Percentiles rank a stretch among this genome's conserved stretches.
Conservation (phyloP, 2,888 invertebrate genomes). For the Masnerella sp. region DNA sequence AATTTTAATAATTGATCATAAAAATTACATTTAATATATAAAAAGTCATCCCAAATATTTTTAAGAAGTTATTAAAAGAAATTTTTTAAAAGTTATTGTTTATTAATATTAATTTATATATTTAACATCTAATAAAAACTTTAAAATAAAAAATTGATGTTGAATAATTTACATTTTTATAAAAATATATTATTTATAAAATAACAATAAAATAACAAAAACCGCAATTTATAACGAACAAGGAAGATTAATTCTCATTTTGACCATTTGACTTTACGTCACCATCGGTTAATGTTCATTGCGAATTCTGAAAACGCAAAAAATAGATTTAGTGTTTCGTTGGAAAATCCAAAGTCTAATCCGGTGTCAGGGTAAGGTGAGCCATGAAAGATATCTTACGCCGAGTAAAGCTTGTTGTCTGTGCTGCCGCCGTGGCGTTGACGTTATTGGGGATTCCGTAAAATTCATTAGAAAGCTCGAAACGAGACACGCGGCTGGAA, state of each 20-base stretch:
- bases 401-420: slow-evolving; percentile 44
- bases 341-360: slow-evolving; percentile 48
- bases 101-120: too few relatives aligned
- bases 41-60: too few relatives aligned
- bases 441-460: slow-evolving; percentile 52
- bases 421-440: slow-evolving; percentile 35
- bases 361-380: slow-evolving; percentile 49
- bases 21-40: too few relatives aligned
- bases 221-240: too few relatives aligned
- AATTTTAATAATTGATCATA: too few relatives aligned
- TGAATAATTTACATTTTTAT: too few relatives aligned
- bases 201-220: too few relatives aligned
- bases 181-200: too few relatives aligned
- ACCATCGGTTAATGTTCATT: slow-evolving; percentile 6
- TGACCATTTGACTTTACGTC: slow-evolving; percentile 10
- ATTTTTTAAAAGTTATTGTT: too few relatives aligned
- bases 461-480: slow-evolving; percentile 55
- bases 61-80: too few relatives aligned
- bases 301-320: slow-evolving; percentile 30
- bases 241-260: slow-evolving; percentile 1
- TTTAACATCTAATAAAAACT: too few relatives aligned
- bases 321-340: slow-evolving; percentile 41
- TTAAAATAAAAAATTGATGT: too few relatives aligned
- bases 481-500: slow-evolving; percentile 30
- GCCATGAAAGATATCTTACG: slow-evolving; percentile 43